Evolutionary conservation across 2,888 invertebrate genomes (phyloP), one percentile per base, ranked within the genome.

Genomic region (Nomada ruficornis): DNA sequence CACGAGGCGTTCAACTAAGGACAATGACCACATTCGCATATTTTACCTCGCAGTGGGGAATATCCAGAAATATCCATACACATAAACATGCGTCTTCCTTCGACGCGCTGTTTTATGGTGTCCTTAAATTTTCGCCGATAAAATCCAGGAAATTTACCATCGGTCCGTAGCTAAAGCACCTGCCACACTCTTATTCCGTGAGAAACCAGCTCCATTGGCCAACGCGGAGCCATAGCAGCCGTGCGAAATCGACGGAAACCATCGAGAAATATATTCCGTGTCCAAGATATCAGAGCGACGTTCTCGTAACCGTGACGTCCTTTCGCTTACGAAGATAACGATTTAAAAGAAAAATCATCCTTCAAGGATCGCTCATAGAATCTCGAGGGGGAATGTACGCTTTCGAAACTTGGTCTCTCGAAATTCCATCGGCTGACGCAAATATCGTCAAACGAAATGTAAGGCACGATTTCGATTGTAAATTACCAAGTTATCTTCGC

Each of bases 81-180:
- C 70, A 81, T 77, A 76, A 81, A 73, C 71, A 83, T 76, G 79
- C 80, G 79, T 85, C 80, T 78, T 75, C 76, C 82, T 87, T 88
- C 85, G 80, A 80, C 78, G 79, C 83, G 76, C 67, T 73, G 69
- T 87, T 90, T 90, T 90, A 89, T 85, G 82, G 84, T 83, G 86
- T 85, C 89, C 86, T 88, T 90, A 91, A 91, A 91, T 91, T 90
- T 77, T 86, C 81, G 73, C 83, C 89, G 91, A 91, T 91, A 90
- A 91, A 89, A 91, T 89, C 91, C 85, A 63, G 78, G 82, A 86
- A 88, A 90, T 91, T 90, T 90, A 90, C 85, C 68, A 75, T 60
- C 63, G 60, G 11, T 57, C 15, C 29, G 54, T 60, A 76, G 60
- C 75, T 79, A 77, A 82, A 88, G 77, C 82, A 78, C 80, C 83